Base-by-base conservation (phyloP, 2,797 vertebrate genomes). In the Champsocephalus esox region DNA sequence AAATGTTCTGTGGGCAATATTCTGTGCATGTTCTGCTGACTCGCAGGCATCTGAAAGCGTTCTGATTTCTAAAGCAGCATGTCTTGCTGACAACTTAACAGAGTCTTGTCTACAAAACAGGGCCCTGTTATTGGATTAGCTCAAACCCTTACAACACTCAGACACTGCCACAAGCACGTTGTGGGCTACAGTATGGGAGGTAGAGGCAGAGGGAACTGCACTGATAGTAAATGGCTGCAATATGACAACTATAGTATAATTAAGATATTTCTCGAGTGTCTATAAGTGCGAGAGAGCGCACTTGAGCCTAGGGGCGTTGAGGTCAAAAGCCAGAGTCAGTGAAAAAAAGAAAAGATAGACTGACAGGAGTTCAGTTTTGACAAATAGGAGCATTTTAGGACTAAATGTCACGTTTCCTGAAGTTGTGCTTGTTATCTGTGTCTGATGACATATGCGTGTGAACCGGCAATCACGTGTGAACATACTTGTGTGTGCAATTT, bases 101-200 rank as follows among this genome's bases (percentile, higher is more conserved):
- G 79, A 45, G 70, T 80, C 70, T 83, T 77, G 84, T 83, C 76
- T 75, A 72, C 80, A 80, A 83, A 38, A 81, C 69, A 72, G 54
- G 74, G 66, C 45, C 50, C 55, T 62, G 72, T 89, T 87, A 88
- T 89, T 87, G 85, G 85, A 92, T 92, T 89, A 89, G 71, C 48
- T 48, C 63, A 75, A 88, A 89, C 71, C 48, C 63, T 75, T 77
- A 77, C 68, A 88, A 70, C 55, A 67, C 72, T 78, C 69, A 71
- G 19, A 69, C 44, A 19, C 58, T 68, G 81, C 73, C 76, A 87
- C 77, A 71, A 81, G 59, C 38, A 83, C 70, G 44, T 74, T 28
- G 50, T 38, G 10, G 28, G 54, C 55, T 65, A 46, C 66, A 66
- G 48, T 24, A 69, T 52, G 41, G 55, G 46, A 79, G 50, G 55